Base-by-base conservation (phyloP, 2,888 invertebrate species). In the Tenthredo distinguenda region DNA sequence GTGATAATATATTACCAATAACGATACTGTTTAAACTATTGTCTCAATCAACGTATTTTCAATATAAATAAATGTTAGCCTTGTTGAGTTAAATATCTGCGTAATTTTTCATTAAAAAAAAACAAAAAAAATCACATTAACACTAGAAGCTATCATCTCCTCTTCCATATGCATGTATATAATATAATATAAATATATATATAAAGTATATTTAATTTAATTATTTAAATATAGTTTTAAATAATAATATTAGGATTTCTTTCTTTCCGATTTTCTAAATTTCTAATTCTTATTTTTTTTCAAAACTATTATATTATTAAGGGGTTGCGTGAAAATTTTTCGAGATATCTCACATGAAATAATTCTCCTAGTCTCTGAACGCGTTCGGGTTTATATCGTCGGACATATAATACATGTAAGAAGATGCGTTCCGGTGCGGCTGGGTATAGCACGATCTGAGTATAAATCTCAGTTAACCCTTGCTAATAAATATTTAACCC, bases 61-160 rank as follows among this genome's bases (percentile, higher is more conserved):
- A 93, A 93, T 93, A 93, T 93, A 92, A 93, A 93, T 93, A 93
- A 93, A 93, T 93, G 93, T 93, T 93, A 93, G 93, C 92, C 91
- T 93, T 93, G 93, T 93, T 93, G 93, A 93, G 92, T 93, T 93
- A 93, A 93, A 93, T 85, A 86, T 43, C 85, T 72, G 87, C 79
- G 72, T 88, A 87, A 85, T 87, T 88, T 84, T 85, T 83, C 71
- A 55, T 72, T 72, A 15, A 40, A 84, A 37, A 76, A 31, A 62
- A 74, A 74, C 18, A 21, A 55, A 55, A 15, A 18, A 62, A 10
- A 21, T 31, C 15, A 40, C 40, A 68, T 68, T 12, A 43, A 31
- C 34, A 31, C 37, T 43, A 43, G 72, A 74, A 43, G n/a, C 6
- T 74, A 40, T 21, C 43, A 55, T 21, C 40, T 74, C 72, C 55